Evolutionary conservation across 1,140 invertebrate species (phyloP).

Genomic region (Drosophila asahinai): DNA sequence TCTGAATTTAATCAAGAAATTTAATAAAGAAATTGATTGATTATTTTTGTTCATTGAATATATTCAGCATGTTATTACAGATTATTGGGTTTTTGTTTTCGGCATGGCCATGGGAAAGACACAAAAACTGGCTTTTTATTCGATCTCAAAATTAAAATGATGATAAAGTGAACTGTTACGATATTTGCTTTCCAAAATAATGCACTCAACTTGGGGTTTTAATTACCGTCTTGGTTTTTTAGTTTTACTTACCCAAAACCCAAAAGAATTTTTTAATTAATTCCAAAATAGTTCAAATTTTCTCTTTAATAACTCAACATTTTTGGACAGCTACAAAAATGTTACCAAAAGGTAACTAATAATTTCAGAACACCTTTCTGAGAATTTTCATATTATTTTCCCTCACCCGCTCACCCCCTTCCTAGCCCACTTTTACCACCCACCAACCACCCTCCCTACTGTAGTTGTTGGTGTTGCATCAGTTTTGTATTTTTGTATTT

Average conservation of each 20-base stretch:
- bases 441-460: background rate
- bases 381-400: constrained; percentile 13
- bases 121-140: background rate
- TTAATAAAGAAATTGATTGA: constrained; percentile 16
- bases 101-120: background rate
- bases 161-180: background rate
- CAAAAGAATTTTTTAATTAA: background rate
- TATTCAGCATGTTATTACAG: background rate
- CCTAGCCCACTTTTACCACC: background rate
- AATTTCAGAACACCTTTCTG: constrained; percentile 7
- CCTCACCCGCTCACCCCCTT: background rate
- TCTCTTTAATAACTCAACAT: background rate
- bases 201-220: background rate
- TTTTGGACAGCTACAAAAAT: background rate
- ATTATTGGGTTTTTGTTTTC: background rate
- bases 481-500: constrained; percentile 43
- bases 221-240: background rate
- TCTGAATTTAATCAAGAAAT: background rate
- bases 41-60: constrained; percentile 2
- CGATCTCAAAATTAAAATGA: background rate
- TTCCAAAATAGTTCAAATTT: background rate
- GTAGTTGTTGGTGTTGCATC: constrained; percentile 38
- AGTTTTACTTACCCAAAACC: background rate
- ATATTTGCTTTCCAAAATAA: background rate
- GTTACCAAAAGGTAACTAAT: constrained; percentile 9